Evolutionary conservation across 2,797 vertebrate species (phyloP).

Genomic region (Pseudomugil tenellus): DNA sequence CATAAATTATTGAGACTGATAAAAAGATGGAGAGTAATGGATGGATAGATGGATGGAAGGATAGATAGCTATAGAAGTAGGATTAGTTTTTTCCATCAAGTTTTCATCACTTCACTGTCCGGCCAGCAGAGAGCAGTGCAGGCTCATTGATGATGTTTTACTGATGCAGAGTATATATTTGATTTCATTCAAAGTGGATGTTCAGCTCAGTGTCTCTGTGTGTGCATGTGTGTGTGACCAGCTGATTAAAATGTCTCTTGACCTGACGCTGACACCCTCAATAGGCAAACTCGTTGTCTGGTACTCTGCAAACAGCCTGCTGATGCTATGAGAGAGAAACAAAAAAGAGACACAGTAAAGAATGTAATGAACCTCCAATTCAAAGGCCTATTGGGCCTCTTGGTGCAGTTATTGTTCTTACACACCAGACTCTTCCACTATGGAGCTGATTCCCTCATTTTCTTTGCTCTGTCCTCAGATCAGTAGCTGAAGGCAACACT

Average conservation of each 20-base stretch:
- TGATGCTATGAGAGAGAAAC: conserved; percentile 47
- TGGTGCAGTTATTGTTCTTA: conserved; percentile 66
- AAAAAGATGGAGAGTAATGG: too few species aligned
- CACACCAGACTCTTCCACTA: conserved; percentile 68
- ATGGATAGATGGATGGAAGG: too few species aligned
- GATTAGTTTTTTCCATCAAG: neutral
- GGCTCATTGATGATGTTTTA: neutral
- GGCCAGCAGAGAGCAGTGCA: conserved; percentile 65
- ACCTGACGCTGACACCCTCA: conserved; percentile 64
- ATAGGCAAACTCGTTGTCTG: conserved; percentile 55
- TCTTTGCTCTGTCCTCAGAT: conserved; percentile 69
- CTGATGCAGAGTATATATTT: conserved; percentile 9
- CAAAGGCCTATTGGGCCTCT: conserved; percentile 65
- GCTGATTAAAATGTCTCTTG: conserved; percentile 67
- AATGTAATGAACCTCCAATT: conserved; percentile 63
- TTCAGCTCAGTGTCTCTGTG: conserved; percentile 51
- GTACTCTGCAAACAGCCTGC: conserved; percentile 59
- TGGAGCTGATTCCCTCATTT: conserved; percentile 71
- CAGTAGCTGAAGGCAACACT: conserved; percentile 66
- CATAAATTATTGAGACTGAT: too few species aligned
- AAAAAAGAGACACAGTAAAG: conserved; percentile 52
- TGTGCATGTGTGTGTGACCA: conserved; percentile 54
- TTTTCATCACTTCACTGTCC: neutral
- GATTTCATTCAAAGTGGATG: conserved; percentile 48
- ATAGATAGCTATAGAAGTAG: too few species aligned